Conservation (phyloP, 2,797 vertebrate genomes). For the Sandelia bainsii region DNA sequence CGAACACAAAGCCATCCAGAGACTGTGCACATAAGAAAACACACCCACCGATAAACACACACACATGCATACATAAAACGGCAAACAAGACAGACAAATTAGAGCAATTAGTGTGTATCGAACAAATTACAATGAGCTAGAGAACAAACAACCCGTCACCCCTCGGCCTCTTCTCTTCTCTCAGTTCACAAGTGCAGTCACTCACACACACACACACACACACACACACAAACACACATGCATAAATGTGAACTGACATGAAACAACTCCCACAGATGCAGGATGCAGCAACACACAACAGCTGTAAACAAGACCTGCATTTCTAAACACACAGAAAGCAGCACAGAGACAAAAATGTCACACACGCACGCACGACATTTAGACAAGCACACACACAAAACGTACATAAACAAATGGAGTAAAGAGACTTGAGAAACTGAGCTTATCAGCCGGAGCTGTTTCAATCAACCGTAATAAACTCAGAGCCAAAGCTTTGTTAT, state of each 20-base stretch:
- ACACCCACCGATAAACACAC: constrained; percentile 9
- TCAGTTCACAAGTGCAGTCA: constrained; percentile 50
- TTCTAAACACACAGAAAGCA: constrained; percentile 55
- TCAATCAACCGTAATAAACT: constrained; percentile 71
- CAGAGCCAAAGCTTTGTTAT: constrained; percentile 47
- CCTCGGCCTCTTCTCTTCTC: constrained; percentile 70
- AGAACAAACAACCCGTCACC: constrained; percentile 80
- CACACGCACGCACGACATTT: background rate
- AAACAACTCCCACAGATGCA: constrained; percentile 56
- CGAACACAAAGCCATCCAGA: constrained; percentile 93
- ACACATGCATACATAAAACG: constrained; percentile 56
- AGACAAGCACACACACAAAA: constrained; percentile 28
- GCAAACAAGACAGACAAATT: constrained; percentile 83
- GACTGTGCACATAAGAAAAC: constrained; percentile 81
- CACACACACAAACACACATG: constrained; percentile 5
- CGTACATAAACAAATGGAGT: constrained; percentile 43
- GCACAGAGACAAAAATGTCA: constrained; percentile 34
- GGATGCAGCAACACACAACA: constrained; percentile 58
- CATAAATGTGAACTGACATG: constrained; percentile 56
- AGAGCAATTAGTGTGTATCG: constrained; percentile 83
- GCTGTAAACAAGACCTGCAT: constrained; percentile 66
- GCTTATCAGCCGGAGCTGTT: constrained; percentile 65
- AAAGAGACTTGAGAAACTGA: constrained; percentile 44
- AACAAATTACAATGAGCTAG: constrained; percentile 82
- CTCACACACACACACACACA: constrained; percentile 1